phyloP scores from a whole-genome alignment of 1,140 invertebrate genomes.

The Bursaphelenchus mucronatus region DNA sequence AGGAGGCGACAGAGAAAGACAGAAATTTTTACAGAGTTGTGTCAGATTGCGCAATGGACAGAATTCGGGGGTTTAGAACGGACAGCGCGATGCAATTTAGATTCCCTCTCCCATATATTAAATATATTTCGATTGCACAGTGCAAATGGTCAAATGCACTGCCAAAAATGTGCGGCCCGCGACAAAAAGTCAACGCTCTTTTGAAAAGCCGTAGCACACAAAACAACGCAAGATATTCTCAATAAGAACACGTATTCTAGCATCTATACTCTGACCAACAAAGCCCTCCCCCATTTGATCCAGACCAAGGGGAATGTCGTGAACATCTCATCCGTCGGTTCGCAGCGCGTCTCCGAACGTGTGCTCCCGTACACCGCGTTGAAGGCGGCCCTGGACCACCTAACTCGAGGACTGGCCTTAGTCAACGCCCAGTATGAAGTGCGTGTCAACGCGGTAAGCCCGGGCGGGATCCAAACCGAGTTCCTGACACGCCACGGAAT shows the following conservation, averaged over 20 bases:
- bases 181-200: too few relatives aligned
- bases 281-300: slow-evolving; percentile 42
- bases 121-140: too few relatives aligned
- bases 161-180: too few relatives aligned
- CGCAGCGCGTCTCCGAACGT: background rate
- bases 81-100: too few relatives aligned
- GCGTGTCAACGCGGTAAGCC: slow-evolving; percentile 73
- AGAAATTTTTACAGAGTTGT: too few relatives aligned
- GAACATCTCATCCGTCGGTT: slow-evolving; percentile 26
- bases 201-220: too few relatives aligned
- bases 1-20: too few relatives aligned
- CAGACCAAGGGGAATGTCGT: slow-evolving; percentile 44
- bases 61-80: too few relatives aligned
- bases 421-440: slow-evolving; percentile 74
- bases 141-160: too few relatives aligned
- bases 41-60: too few relatives aligned
- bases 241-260: slow-evolving; percentile 18
- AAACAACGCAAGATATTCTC: too few relatives aligned
- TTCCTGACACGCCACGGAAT: slow-evolving; percentile 1
- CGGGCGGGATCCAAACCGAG: slow-evolving; percentile 59
- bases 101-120: too few relatives aligned
- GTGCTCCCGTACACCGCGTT: background rate
- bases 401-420: slow-evolving; percentile 74
- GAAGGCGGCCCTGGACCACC: slow-evolving; percentile 67
- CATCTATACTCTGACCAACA: slow-evolving; percentile 32